phyloP scores from a whole-genome alignment of 2,797 vertebrate genomes.

The Neosilurus mollespiculum region DNA sequence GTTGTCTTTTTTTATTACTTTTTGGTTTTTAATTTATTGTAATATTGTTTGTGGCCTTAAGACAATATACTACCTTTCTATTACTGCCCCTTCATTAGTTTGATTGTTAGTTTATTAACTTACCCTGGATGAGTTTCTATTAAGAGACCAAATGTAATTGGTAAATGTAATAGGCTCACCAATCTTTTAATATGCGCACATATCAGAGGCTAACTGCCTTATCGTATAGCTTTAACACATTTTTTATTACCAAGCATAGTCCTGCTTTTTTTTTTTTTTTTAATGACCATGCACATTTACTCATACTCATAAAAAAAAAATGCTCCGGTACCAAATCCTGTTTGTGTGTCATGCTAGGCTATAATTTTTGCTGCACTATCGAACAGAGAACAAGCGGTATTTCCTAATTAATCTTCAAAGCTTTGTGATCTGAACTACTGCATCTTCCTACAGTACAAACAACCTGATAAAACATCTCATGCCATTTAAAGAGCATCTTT shows the following conservation, averaged over 20 bases:
- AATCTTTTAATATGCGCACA: background rate
- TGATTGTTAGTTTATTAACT: background rate
- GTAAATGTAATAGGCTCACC: background rate
- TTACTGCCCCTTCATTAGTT: background rate
- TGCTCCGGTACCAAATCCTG: background rate
- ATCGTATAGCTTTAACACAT: conserved; percentile 27
- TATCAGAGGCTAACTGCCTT: background rate
- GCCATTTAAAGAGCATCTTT: background rate
- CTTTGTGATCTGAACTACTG: background rate
- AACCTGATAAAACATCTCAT: background rate
- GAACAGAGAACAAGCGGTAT: background rate
- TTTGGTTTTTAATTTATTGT: background rate
- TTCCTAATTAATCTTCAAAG: background rate
- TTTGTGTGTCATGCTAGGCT: background rate
- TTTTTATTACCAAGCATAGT: conserved; percentile 43
- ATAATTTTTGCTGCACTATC: background rate
- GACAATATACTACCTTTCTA: background rate
- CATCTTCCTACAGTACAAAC: background rate
- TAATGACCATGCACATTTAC: background rate
- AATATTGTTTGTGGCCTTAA: background rate
- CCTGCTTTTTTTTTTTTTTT: conserved; percentile 18
- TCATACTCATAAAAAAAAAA: background rate
- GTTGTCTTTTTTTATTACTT: background rate
- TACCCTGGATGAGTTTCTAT: background rate
- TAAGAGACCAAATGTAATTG: background rate